These are phyloP conservation scores for Oxytorus armatus DNA, from an alignment of 2,888 invertebrate genomes.

Conservation along the genomic window DNA sequence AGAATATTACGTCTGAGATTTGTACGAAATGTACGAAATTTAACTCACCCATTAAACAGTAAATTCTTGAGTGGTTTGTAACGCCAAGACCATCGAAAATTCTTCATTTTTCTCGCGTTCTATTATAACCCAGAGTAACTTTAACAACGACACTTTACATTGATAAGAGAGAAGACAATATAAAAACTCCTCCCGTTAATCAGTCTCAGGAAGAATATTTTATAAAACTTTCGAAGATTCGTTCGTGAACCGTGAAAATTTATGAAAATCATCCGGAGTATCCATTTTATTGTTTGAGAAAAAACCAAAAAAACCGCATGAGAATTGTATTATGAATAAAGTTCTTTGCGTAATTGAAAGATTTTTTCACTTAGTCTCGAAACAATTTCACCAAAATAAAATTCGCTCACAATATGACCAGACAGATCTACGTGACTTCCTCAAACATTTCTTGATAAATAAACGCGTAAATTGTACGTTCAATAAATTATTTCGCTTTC, in stretches of 20 bases:
- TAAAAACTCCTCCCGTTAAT: neutral
- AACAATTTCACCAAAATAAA: neutral
- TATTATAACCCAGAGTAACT: neutral
- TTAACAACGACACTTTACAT: constrained; percentile 10
- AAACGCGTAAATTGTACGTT: constrained; percentile 5
- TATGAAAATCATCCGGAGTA: too few relatives aligned
- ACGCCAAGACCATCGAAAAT: constrained; percentile 33
- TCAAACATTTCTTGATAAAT: neutral
- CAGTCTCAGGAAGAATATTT: neutral
- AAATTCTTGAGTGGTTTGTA: constrained; percentile 54
- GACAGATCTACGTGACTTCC: neutral
- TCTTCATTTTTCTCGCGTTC: constrained; percentile 37
- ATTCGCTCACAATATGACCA: neutral
- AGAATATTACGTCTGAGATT: neutral
- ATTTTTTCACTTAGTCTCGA: neutral
- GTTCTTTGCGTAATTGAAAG: neutral
- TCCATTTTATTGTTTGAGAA: neutral
- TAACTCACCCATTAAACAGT: constrained; percentile 50
- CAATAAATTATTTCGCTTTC: constrained; percentile 7
- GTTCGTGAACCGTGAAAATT: neutral
- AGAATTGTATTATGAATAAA: too few relatives aligned
- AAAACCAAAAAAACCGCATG: too few relatives aligned
- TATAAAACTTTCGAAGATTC: neutral
- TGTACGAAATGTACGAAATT: neutral
- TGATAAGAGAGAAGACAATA: neutral